These are phyloP conservation scores for Magallana ariakensis DNA, from an alignment of 1,140 invertebrate genomes.

Conservation along the genomic window DNA sequence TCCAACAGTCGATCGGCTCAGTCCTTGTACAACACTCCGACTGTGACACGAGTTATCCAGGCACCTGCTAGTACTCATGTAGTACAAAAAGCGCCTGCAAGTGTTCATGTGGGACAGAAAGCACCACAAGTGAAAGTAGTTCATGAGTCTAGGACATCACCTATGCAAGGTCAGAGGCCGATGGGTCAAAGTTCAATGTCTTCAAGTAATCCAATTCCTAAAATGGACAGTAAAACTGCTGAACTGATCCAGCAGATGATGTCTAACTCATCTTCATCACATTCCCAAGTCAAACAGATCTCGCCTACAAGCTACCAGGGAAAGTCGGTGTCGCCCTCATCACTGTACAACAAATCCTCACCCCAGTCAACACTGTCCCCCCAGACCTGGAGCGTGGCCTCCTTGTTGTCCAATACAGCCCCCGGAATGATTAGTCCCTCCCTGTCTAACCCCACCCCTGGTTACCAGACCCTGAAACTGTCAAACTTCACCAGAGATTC, in stretches of 20 bases:
- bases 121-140: background rate
- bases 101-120: conserved; percentile 27
- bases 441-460: conserved; percentile 51
- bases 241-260: conserved; percentile 56
- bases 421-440: conserved; percentile 28
- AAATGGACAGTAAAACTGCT: conserved; percentile 43
- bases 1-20: conserved; percentile 3
- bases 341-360: conserved; percentile 25
- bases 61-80: background rate
- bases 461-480: conserved; percentile 54
- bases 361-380: background rate
- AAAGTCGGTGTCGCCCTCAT: conserved; percentile 25
- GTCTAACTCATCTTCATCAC: background rate
- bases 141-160: background rate
- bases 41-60: conserved; percentile 3
- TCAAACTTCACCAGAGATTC: conserved; percentile 39
- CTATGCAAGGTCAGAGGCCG: conserved; percentile 24
- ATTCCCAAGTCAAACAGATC: conserved; percentile 21
- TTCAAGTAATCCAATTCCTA: conserved; percentile 25
- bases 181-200: conserved; percentile 23
- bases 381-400: conserved; percentile 30
- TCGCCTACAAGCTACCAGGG: conserved; percentile 11
- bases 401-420: background rate
- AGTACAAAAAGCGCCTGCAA: conserved; percentile 15
- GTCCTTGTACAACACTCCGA: conserved; percentile 5